phyloP scores from a whole-genome alignment of 92 coral and sea anemone species.

The Paragorgia papillata region DNA sequence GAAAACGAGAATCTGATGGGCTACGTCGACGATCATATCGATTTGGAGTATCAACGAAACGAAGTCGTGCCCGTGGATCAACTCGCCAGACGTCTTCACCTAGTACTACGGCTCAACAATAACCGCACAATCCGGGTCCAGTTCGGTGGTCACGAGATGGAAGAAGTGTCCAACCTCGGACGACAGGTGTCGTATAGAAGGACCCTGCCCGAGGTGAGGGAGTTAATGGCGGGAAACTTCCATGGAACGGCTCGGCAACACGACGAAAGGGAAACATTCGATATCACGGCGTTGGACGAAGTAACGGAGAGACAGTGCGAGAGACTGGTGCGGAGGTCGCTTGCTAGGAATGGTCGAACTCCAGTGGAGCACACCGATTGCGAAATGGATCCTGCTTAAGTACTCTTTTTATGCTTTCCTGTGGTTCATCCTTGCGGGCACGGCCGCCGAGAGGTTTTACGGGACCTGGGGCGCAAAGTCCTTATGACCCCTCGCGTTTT shows the following conservation, averaged over 20 bases:
- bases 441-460: no score
- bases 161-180: slow-evolving; percentile 59
- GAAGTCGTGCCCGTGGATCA: slow-evolving; percentile 57
- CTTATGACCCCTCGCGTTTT: no score
- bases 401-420: no score
- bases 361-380: not conserved
- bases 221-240: slow-evolving; percentile 10
- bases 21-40: slow-evolving; percentile 60
- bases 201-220: slow-evolving; percentile 59
- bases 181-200: slow-evolving; percentile 55
- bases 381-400: not conserved
- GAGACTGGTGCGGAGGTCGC: slow-evolving; percentile 55
- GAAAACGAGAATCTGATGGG: slow-evolving; percentile 90
- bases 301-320: slow-evolving; percentile 54
- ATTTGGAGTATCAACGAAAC: slow-evolving; percentile 43
- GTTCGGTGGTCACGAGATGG: slow-evolving; percentile 49
- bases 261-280: slow-evolving; percentile 3
- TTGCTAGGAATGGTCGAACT: slow-evolving; percentile 46
- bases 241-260: not conserved
- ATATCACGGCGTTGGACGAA: slow-evolving; percentile 34
- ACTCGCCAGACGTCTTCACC: slow-evolving; percentile 63
- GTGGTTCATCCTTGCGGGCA: no score
- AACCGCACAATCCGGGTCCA: slow-evolving; percentile 69
- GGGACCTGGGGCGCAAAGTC: no score
- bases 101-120: slow-evolving; percentile 62